Percentiles rank a stretch among this genome's conserved stretches.
Conservation (phyloP, 2,888 invertebrate genomes). For the Capitulum mitella region DNA sequence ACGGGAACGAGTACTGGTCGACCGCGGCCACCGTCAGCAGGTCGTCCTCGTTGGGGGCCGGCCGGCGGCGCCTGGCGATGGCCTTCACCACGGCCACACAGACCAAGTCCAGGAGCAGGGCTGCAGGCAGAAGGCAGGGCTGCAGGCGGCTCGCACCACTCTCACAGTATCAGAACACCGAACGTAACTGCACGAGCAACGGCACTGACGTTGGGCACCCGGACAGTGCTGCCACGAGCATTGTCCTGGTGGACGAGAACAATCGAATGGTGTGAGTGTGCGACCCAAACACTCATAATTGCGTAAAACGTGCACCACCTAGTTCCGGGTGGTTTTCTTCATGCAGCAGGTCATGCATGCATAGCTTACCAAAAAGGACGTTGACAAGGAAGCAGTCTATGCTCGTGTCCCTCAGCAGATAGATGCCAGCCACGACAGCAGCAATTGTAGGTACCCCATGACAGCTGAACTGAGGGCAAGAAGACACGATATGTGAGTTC, state of each 20-base stretch:
- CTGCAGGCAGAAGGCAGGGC: constrained; percentile 52
- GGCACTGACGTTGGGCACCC: too few species aligned
- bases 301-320: too few species aligned
- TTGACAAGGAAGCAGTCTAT: constrained; percentile 77
- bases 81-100: constrained; percentile 71
- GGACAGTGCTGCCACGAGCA: too few species aligned
- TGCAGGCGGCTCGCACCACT: too few species aligned
- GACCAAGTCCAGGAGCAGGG: constrained; percentile 69
- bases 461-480: constrained; percentile 60
- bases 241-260: too few species aligned
- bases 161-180: too few species aligned
- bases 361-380: constrained; percentile 63
- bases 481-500: too few species aligned
- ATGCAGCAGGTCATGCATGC: too few species aligned
- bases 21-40: constrained; percentile 62
- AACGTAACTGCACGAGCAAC: too few species aligned
- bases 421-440: constrained; percentile 66
- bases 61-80: constrained; percentile 65
- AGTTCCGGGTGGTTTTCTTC: too few species aligned
- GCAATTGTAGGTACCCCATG: constrained; percentile 82
- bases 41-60: constrained; percentile 59
- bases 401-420: constrained; percentile 60
- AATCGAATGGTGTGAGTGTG: too few species aligned
- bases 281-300: too few species aligned
- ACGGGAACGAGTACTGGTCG: constrained; percentile 88